These are phyloP conservation scores for Cataglyphis altisquamis DNA, from an alignment of 2,888 invertebrate genomes.

Conservation along the genomic window DNA sequence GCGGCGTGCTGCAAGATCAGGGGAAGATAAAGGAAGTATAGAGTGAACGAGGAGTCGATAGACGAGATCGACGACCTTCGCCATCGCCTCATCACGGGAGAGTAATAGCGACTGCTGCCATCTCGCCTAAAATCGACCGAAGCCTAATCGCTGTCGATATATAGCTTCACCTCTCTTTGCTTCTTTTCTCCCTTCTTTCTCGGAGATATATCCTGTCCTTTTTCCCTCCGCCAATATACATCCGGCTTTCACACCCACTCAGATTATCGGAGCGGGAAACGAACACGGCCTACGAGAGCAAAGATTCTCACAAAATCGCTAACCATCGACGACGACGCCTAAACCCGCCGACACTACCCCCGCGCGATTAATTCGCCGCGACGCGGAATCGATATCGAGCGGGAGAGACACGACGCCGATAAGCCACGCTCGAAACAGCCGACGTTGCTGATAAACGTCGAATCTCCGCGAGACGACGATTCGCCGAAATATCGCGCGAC, in stretches of 20 bases:
- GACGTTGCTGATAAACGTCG: slow-evolving; percentile 47
- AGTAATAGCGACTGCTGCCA: slow-evolving; percentile 12
- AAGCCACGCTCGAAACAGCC: slow-evolving; percentile 42
- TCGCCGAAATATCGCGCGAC: slow-evolving; percentile 48
- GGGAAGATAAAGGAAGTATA: slow-evolving; percentile 44
- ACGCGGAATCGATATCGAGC: slow-evolving; percentile 43
- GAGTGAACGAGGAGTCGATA: slow-evolving; percentile 42
- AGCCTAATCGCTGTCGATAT: slow-evolving; percentile 64
- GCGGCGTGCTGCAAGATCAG: slow-evolving; percentile 62
- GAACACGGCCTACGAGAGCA: slow-evolving; percentile 36
- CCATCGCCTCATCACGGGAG: slow-evolving; percentile 41
- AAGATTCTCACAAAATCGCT: slow-evolving; percentile 27
- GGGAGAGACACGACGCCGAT: slow-evolving; percentile 16
- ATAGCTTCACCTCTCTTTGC: slow-evolving; percentile 57
- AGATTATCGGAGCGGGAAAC: slow-evolving; percentile 31
- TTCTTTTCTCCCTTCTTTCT: slow-evolving; percentile 26
- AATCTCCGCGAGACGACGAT: slow-evolving; percentile 21
- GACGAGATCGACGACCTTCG: slow-evolving; percentile 46
- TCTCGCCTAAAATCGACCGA: slow-evolving; percentile 57
- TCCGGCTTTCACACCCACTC: slow-evolving; percentile 14
- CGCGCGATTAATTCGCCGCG: slow-evolving; percentile 9
- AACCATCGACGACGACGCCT: slow-evolving; percentile 28
- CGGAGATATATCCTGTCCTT: slow-evolving; percentile 29
- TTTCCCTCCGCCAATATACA: slow-evolving; percentile 3
- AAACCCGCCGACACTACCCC: background rate